These are phyloP conservation scores for Porites cylindrica DNA, from an alignment of 92 coral and sea anemone species.

Conservation along the genomic window DNA sequence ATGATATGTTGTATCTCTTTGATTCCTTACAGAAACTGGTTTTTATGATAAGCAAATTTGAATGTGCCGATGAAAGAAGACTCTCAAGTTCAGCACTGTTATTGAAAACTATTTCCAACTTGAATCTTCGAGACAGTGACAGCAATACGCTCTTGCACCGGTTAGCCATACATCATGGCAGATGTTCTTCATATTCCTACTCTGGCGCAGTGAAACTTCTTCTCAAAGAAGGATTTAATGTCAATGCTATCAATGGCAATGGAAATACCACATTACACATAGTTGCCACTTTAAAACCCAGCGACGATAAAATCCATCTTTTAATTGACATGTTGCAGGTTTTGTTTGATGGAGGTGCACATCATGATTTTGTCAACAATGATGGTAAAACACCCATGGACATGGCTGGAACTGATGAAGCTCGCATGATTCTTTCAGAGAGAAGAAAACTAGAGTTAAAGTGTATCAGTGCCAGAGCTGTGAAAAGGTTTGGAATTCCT, in stretches of 20 bases:
- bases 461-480: too few species aligned
- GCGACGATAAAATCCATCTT: background rate
- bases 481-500: slow-evolving; percentile 5
- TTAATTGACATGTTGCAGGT: background rate
- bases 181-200: background rate
- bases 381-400: slow-evolving; percentile 48
- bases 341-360: background rate
- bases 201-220: background rate
- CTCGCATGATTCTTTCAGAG: too few species aligned
- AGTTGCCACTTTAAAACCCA: background rate
- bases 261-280: background rate
- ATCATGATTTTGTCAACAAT: slow-evolving; percentile 41
- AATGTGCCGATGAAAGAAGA: background rate
- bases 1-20: too few species aligned
- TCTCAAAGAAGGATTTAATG: too few species aligned
- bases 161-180: background rate
- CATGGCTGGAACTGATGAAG: too few species aligned
- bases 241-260: too few species aligned
- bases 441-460: too few species aligned
- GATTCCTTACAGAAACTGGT: background rate
- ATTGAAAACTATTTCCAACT: too few species aligned
- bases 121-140: background rate
- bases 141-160: background rate
- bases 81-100: background rate
- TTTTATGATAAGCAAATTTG: background rate